A percentile compares a stretch with the other conserved stretches of the same genome.
These are phyloP conservation scores for Enteromius radiatus DNA, from an alignment of 2,797 vertebrate genomes.

Conservation along the genomic window DNA sequence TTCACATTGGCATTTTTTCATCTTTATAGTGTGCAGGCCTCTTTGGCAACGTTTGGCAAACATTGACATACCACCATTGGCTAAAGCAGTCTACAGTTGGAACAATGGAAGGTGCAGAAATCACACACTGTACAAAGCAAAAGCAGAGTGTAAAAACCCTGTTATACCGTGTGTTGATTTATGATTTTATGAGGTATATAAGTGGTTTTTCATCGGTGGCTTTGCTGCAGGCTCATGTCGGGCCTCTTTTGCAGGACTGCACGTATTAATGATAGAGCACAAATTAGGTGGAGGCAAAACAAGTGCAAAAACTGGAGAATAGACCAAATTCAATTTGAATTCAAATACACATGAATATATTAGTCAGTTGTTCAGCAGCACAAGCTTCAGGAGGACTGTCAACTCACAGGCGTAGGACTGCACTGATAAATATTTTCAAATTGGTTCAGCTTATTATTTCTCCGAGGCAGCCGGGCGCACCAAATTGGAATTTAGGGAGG, in stretches of 20 bases:
- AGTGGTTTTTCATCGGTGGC: constrained; percentile 59
- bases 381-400: constrained; percentile 70
- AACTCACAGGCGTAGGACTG: constrained; percentile 69
- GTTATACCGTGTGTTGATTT: constrained; percentile 53
- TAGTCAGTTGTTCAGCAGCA: constrained; percentile 71
- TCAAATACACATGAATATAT: constrained; percentile 74
- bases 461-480: constrained; percentile 73
- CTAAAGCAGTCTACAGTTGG: neutral
- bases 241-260: constrained; percentile 60
- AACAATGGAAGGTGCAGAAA: neutral
- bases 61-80: neutral
- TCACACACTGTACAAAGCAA: neutral
- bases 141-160: neutral
- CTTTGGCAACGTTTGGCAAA: neutral
- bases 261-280: constrained; percentile 67
- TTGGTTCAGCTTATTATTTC: constrained; percentile 80
- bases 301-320: constrained; percentile 57
- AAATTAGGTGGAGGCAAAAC: constrained; percentile 67
- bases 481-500: constrained; percentile 74
- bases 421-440: constrained; percentile 80
- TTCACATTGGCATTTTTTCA: neutral
- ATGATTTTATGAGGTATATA: constrained; percentile 49
- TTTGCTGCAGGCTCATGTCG: constrained; percentile 54
- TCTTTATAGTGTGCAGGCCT: neutral
- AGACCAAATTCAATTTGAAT: constrained; percentile 70